Base-by-base conservation (phyloP, 2,113 vertebrate species). In the Sinosuthora webbiana region DNA sequence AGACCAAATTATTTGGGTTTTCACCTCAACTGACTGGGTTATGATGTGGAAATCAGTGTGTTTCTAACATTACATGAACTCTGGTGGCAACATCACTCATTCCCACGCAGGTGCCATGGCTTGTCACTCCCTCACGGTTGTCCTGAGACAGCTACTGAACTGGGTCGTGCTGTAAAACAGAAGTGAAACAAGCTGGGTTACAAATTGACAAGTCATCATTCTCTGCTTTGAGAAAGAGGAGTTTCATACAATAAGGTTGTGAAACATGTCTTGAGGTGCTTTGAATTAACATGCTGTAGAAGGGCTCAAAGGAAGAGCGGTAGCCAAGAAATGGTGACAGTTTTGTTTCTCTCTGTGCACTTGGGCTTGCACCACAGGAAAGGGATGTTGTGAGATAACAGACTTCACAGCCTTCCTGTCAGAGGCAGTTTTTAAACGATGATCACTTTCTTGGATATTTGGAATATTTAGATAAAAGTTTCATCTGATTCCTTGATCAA, bases 361-460 rank as follows among this genome's bases (percentile, higher is more conserved):
- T 87, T 85, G 91, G 69, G 84, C 87, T 78, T 50, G 49, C 59
- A 73, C 27, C 37, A 30, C 69, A 94, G 87, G 83, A 91, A 95
- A 91, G 65, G 87, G 73, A 84, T 87, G 78, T 73, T 82, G 42
- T 65, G 4, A 4, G 60, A 78, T 37, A 83, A 23, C 19, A 25
- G 50, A 41, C 53, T 82, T 84, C 81, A 87, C 7, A 63, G 83
- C 70, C 89, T 92, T 95, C 87, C 95, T 69, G 75, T 89, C 69
- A 64, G 17, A 52, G 44, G 49, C 62, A 64, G 35, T 37, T 86
- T 87, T 87, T 56, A 89, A 94, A 73, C 0, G 0, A 45, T 76
- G 52, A 78, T 35, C 89, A 41, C 33, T 25, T n/a, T 56, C 52
- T 71, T 71, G 56, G 56, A 59, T 75, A 71, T 82, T 94, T 82